Conservation (phyloP, 2,113 vertebrate genomes). For the Hemiscyllium ocellatum region DNA sequence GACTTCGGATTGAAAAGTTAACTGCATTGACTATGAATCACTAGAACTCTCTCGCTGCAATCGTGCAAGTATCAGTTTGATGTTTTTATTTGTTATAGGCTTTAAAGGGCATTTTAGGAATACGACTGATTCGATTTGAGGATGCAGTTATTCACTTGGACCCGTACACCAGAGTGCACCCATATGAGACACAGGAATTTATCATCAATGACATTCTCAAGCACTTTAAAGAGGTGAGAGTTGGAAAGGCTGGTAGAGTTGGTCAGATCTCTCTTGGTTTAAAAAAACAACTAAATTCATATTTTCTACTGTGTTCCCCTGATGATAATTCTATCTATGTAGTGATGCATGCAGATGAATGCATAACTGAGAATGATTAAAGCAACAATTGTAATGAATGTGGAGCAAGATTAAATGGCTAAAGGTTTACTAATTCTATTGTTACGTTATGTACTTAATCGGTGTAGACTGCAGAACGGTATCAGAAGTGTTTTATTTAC, state of each 20-base stretch:
- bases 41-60: neutral
- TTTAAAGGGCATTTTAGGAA: conserved; percentile 81
- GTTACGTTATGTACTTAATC: neutral
- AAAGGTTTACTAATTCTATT: neutral
- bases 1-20: neutral
- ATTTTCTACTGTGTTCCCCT: neutral
- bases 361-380: neutral
- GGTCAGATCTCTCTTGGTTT: neutral
- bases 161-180: conserved; percentile 88
- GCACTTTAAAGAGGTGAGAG: conserved; percentile 86
- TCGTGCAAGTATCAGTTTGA: conserved; percentile 6
- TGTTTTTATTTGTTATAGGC: conserved; percentile 56
- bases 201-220: conserved; percentile 91
- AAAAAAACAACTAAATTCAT: neutral
- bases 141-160: conserved; percentile 92
- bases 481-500: neutral
- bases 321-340: neutral
- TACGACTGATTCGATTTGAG: conserved; percentile 87
- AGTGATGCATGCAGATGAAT: neutral
- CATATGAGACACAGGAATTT: conserved; percentile 91
- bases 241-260: neutral
- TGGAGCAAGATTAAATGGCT: neutral
- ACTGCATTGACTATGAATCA: neutral
- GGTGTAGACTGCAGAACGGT: neutral
- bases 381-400: neutral